Base-by-base conservation (phyloP, 92 coral and sea anemone genomes). In the Phenganax subtilis region DNA sequence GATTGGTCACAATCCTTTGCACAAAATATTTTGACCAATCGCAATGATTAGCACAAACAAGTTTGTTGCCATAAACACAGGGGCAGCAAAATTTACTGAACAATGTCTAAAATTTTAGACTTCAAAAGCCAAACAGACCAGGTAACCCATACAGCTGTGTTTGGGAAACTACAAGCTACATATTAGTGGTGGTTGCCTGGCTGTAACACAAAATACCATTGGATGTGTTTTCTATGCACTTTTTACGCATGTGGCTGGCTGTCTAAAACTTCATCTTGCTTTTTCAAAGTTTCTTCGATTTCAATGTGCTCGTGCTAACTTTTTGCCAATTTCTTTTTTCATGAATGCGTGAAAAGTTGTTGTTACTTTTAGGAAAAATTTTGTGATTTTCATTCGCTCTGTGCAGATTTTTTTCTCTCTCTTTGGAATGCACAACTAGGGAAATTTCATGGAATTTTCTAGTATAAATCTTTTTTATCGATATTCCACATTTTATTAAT, bases 61-160 rank as follows among this genome's bases (percentile, higher is more conserved):
- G 65, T 59, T 59, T 59, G 65, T 59, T 59, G 65, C 65, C 65
- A 59, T 59, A 10, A 15, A 15, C 65, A 59, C 65, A 27, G 17
- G 65, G 65, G 17, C 5, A 9, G 65, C 17, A 59, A 59, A 15
- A 12, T 59, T 59, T 16, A 59, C 65, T 12, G 65, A 59, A 59
- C 17, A 59, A 59, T 9, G 6, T 12, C 65, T 27, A 59, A 59
- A 9, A 59, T 59, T 59, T 4, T 4, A 59, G 65, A 10, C 17
- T 59, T 59, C 17, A 59, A 15, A 59, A 59, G 65, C 65, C 65
- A 59, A 59, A 59, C 17, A 9, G 14, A 59, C 17, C 65, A 10
- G 65, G 65, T 27, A 59, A 59, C 65, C 65, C 17, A 59, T 59
- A 59, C 17, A 59, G 65, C 65, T 59, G 65, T 59, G 65, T 59